Conservation (phyloP, 2,113 vertebrate genomes). For the Choloepus hoffmanni region DNA sequence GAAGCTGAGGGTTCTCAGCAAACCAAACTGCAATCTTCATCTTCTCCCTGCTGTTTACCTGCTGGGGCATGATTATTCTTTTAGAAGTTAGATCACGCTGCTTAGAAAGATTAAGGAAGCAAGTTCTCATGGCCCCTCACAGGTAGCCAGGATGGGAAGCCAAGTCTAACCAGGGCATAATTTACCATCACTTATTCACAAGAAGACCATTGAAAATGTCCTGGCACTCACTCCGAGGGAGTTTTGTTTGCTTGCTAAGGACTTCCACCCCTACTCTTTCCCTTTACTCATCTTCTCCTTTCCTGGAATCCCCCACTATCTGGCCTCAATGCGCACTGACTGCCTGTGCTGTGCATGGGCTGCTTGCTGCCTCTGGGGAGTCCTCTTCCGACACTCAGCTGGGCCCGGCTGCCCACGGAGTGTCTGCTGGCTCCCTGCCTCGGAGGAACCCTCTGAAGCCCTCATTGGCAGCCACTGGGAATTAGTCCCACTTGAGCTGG, state of each 20-base stretch:
- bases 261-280: neutral
- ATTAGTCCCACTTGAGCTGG: neutral
- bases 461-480: accelerated
- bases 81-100: neutral
- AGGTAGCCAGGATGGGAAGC: neutral
- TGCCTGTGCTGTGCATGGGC: neutral
- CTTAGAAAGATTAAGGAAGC: neutral
- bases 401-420: neutral
- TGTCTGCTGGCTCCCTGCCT: neutral
- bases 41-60: neutral
- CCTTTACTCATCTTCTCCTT: no score
- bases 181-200: neutral
- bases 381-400: neutral
- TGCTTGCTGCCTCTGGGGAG: neutral
- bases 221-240: neutral
- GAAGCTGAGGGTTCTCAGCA: neutral
- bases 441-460: neutral
- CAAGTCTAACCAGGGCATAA: neutral
- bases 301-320: neutral
- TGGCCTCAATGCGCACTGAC: neutral
- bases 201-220: neutral
- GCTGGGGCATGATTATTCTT: neutral
- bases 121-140: neutral
- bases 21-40: neutral
- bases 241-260: neutral